Evolutionary conservation across 2,888 invertebrate species (phyloP).

Genomic region (Archips xylosteana): DNA sequence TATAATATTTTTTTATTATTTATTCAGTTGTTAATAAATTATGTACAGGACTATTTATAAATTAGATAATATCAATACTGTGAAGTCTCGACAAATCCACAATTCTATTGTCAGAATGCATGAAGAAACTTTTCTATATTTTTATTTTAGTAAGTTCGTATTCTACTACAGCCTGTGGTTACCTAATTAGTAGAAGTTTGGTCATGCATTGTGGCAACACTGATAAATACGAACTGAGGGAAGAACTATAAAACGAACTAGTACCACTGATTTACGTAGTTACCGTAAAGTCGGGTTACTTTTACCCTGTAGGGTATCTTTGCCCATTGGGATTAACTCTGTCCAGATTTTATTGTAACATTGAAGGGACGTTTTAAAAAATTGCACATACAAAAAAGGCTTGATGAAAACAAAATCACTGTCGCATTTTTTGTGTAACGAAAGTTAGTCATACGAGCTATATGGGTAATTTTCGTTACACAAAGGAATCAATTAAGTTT

Average conservation of each 20-base stretch:
- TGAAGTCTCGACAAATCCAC: slow-evolving; percentile 76
- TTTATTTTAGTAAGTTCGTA: slow-evolving; percentile 33
- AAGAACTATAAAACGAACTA: slow-evolving; percentile 56
- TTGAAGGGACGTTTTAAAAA: too few relatives aligned
- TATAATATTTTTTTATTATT: slow-evolving; percentile 78
- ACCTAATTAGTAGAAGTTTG: slow-evolving; percentile 23
- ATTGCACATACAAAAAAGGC: too few relatives aligned
- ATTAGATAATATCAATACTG: slow-evolving; percentile 84
- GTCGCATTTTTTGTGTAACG: too few relatives aligned
- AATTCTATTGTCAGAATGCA: slow-evolving; percentile 54
- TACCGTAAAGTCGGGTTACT: too few relatives aligned
- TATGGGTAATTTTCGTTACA: too few relatives aligned
- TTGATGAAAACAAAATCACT: too few relatives aligned
- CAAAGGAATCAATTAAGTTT: too few relatives aligned
- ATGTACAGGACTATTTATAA: slow-evolving; percentile 85
- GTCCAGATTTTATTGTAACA: too few relatives aligned
- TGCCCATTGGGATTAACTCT: too few relatives aligned
- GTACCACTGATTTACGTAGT: slow-evolving; percentile 59
- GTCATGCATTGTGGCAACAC: slow-evolving; percentile 32
- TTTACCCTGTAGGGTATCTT: too few relatives aligned
- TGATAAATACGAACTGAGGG: slow-evolving; percentile 61
- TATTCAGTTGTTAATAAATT: slow-evolving; percentile 84
- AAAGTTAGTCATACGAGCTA: too few relatives aligned
- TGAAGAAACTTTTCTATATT: slow-evolving; percentile 44
- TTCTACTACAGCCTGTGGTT: slow-evolving; percentile 36